phyloP scores from a whole-genome alignment of 2,888 invertebrate species.

The Amblyjoppa fuscipennis region DNA sequence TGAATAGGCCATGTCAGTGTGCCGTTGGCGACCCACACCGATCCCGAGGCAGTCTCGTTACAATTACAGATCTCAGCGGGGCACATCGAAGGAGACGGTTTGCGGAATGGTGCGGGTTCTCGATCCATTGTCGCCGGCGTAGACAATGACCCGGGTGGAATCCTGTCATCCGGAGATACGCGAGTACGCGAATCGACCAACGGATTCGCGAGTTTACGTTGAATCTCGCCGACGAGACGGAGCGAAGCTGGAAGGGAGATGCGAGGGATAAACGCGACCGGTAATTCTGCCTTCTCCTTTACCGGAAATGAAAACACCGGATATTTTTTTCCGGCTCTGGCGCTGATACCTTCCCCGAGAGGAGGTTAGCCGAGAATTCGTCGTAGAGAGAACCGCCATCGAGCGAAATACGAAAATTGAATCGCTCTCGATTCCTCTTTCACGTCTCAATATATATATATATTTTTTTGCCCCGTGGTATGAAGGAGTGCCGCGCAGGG shows the following conservation, averaged over 20 bases:
- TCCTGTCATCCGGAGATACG: slow-evolving; percentile 73
- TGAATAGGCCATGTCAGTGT: slow-evolving; percentile 1
- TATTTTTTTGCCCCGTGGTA: slow-evolving; percentile 23
- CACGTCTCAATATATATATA: slow-evolving; percentile 48
- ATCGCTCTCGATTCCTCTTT: slow-evolving; percentile 34
- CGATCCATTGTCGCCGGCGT: slow-evolving; percentile 69
- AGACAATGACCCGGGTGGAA: slow-evolving; percentile 68
- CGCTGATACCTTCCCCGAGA: too few species aligned
- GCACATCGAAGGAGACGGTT: slow-evolving; percentile 16
- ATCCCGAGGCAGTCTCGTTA: slow-evolving; percentile 42
- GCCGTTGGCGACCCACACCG: slow-evolving; percentile 16
- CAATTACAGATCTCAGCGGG: slow-evolving; percentile 50
- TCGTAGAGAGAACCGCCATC: background rate
- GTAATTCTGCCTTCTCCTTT: too few species aligned
- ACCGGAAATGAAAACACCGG: too few species aligned
- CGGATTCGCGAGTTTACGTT: slow-evolving; percentile 16
- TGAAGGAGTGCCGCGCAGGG: background rate
- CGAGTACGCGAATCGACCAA: slow-evolving; percentile 37
- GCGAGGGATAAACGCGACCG: background rate
- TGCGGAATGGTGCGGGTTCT: slow-evolving; percentile 41
- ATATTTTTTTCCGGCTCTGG: too few species aligned
- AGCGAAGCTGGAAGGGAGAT: background rate
- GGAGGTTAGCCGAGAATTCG: too few species aligned
- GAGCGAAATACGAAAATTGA: slow-evolving; percentile 33
- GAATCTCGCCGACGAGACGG: slow-evolving; percentile 18